Percentiles rank a stretch among this genome's conserved stretches.
These are phyloP conservation scores for Chloroceryle amazona DNA, from an alignment of 2,797 vertebrate genomes.

Conservation along the genomic window DNA sequence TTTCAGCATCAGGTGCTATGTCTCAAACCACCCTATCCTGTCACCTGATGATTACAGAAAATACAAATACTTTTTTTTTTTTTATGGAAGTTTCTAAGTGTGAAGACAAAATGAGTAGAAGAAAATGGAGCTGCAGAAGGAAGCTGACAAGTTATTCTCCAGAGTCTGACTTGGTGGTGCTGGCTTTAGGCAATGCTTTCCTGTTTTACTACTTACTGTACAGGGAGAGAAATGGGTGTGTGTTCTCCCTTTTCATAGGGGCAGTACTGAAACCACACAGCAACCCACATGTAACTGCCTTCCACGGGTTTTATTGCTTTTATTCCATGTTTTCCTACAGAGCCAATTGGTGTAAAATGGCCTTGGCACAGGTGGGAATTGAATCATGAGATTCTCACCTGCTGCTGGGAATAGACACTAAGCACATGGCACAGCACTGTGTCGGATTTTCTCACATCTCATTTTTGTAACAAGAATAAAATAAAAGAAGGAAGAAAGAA, in stretches of 20 bases:
- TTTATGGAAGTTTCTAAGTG: background rate
- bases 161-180: background rate
- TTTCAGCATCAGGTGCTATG: background rate
- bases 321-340: conserved; percentile 16
- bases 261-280: background rate
- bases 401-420: conserved; percentile 32
- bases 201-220: background rate
- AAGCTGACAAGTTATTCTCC: background rate
- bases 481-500: background rate
- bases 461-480: conserved; percentile 17
- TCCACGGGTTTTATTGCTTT: background rate
- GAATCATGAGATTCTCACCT: conserved; percentile 34
- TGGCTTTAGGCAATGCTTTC: background rate
- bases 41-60: background rate
- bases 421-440: background rate
- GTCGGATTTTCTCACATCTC: conserved; percentile 37
- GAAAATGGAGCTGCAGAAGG: background rate
- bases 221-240: background rate
- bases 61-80: background rate
- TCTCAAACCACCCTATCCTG: background rate
- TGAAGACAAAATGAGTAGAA: background rate
- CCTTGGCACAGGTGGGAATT: conserved; percentile 29
- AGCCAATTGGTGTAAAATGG: conserved; percentile 15
- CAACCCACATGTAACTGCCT: background rate
- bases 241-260: background rate